Percentiles rank a stretch among this genome's conserved stretches.
phyloP scores from a whole-genome alignment of 2,797 vertebrate genomes.

The Phrynocephalus forsythii region DNA sequence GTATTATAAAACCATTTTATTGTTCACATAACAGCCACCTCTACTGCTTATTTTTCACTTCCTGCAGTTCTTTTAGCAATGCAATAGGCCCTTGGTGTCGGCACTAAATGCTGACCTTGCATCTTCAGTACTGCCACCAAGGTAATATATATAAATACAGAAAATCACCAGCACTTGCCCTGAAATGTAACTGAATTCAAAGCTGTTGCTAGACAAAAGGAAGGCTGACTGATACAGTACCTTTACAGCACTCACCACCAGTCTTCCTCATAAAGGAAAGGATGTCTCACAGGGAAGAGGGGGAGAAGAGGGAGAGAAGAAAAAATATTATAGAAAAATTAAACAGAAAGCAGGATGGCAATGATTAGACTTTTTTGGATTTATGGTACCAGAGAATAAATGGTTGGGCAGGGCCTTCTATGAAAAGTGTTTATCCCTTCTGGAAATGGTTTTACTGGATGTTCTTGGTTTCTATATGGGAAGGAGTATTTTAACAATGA shows the following conservation, averaged over 20 bases:
- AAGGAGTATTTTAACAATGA: constrained; percentile 3
- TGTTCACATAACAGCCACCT: constrained; percentile 46
- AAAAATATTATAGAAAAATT: not conserved
- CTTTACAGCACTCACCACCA: not conserved
- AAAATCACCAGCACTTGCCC: constrained; percentile 33
- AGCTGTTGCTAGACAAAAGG: not conserved
- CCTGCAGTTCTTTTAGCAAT: constrained; percentile 22
- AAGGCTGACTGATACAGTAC: not conserved
- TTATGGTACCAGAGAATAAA: not conserved
- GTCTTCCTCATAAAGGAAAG: not conserved
- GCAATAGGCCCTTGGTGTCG: constrained; percentile 46
- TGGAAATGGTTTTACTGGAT: not conserved
- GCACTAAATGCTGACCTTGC: constrained; percentile 36
- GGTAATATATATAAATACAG: not conserved
- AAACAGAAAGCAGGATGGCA: not conserved
- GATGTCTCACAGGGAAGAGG: not conserved
- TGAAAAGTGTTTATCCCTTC: too few species aligned
- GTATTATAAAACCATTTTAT: constrained; percentile 51
- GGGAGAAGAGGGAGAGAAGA: not conserved
- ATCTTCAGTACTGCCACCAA: not conserved
- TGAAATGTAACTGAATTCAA: not conserved
- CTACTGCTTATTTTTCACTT: constrained; percentile 53
- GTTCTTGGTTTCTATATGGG: not conserved
- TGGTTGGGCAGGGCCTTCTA: not conserved
- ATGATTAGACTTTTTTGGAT: not conserved